Conservation (phyloP, 2,888 invertebrate species). For the Drosophila nr. perissopoda region DNA sequence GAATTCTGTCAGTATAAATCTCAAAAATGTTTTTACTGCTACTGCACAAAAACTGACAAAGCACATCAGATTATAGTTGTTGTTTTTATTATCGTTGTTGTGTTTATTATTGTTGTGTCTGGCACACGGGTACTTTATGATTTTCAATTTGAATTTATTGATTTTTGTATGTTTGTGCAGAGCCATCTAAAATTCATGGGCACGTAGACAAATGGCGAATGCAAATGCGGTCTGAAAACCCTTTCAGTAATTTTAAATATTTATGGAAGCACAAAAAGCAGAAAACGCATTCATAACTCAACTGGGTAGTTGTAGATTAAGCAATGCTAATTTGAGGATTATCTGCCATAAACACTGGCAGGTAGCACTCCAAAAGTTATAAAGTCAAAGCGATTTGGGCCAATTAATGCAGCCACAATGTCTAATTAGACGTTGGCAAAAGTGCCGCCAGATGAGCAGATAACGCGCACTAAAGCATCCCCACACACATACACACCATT, state of each 20-base stretch:
- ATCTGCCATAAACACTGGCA: slow-evolving; percentile 57
- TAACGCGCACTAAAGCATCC: slow-evolving; percentile 54
- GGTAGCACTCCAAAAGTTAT: slow-evolving; percentile 58
- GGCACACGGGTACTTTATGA: slow-evolving; percentile 45
- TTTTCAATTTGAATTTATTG: slow-evolving; percentile 76
- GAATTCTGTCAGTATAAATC: slow-evolving; percentile 12
- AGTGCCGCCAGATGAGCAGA: slow-evolving; percentile 60
- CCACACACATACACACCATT: slow-evolving; percentile 10
- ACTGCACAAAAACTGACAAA: slow-evolving; percentile 26
- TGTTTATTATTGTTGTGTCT: slow-evolving; percentile 8
- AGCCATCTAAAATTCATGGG: slow-evolving; percentile 59
- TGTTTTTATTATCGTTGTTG: neutral
- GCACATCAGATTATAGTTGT: slow-evolving; percentile 16
- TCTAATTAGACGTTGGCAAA: slow-evolving; percentile 76
- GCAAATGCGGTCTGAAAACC: slow-evolving; percentile 52
- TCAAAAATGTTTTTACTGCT: slow-evolving; percentile 35
- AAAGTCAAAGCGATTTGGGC: slow-evolving; percentile 63
- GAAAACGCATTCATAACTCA: neutral
- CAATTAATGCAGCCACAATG: slow-evolving; percentile 74
- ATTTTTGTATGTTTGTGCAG: slow-evolving; percentile 60
- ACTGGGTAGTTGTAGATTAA: slow-evolving; percentile 38
- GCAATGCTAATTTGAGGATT: slow-evolving; percentile 60
- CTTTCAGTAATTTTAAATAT: slow-evolving; percentile 62
- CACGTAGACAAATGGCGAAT: slow-evolving; percentile 55
- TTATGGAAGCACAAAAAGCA: slow-evolving; percentile 24